Base-by-base conservation (phyloP, 2,113 vertebrate species). In the Micromys minutus region DNA sequence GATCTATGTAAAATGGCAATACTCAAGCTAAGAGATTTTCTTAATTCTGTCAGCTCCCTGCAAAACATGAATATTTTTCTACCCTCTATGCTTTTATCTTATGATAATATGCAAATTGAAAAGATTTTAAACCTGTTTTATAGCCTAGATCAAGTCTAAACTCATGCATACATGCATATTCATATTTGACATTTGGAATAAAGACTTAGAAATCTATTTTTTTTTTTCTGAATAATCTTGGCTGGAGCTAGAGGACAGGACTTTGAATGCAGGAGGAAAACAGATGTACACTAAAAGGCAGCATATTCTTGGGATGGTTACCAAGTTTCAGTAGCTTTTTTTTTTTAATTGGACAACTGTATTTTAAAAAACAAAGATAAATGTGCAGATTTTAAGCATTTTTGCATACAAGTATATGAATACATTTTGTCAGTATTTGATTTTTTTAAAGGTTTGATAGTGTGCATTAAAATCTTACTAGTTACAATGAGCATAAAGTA, bases 31-130 rank as follows among this genome's bases (percentile, higher is more conserved):
- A n/a, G n/a, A n/a, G n/a, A n/a, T n/a, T n/a, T n/a, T n/a, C n/a
- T n/a, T n/a, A n/a, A n/a, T n/a, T n/a, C n/a, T n/a, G n/a, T n/a
- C n/a, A n/a, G n/a, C n/a, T n/a, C n/a, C n/a, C n/a, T n/a, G n/a
- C n/a, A n/a, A n/a, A n/a, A n/a, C n/a, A n/a, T 91, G 57, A 89
- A 63, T 79, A 79, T 39, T 72, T 42, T 80, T 89, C 90, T 84
- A 42, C 36, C 7, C 79, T 89, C 29, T n/a, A 55, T 36, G 57
- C 59, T 55, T 45, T 84, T 42, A 85, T 0, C 22, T 72, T 31
- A 24, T 59, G 67, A 86, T 89, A 6, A 81, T 72, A 4, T 39
- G 89, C 11, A 91, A 86, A 71, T 47, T 76, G 3, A 76, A 52
- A 87, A 57, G 36, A 47, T 72, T 22, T 79, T 77, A 21, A 86